Conservation (phyloP, 2,113 vertebrate species). For the Herpetotheres cachinnans region DNA sequence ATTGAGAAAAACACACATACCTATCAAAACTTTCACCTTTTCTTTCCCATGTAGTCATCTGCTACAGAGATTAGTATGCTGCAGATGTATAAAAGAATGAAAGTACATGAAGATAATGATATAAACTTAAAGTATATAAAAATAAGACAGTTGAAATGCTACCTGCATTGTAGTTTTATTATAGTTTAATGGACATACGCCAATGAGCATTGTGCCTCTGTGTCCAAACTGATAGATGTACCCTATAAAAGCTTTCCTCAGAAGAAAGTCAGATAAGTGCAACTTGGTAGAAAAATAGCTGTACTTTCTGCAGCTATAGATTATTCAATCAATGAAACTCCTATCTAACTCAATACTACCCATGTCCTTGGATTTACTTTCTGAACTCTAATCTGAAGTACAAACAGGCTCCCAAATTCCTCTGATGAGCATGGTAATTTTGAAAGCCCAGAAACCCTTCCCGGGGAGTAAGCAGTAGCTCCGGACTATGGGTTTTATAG, state of each 20-base stretch:
- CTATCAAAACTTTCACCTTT: background rate
- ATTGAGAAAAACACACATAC: background rate
- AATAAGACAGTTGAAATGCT: constrained; percentile 4
- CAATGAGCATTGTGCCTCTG: constrained; percentile 15
- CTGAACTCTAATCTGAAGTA: background rate
- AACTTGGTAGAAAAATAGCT: constrained; percentile 54
- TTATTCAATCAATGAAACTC: constrained; percentile 58
- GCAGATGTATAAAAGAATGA: background rate
- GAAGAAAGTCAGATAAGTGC: constrained; percentile 60
- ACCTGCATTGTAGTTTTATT: constrained; percentile 6
- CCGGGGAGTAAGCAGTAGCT: background rate
- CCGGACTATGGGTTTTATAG: background rate
- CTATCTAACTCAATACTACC: constrained; percentile 35
- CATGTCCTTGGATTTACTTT: constrained; percentile 38
- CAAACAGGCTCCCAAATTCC: background rate
- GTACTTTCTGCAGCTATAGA: constrained; percentile 54
- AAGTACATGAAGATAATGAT: background rate
- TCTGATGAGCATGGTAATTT: background rate
- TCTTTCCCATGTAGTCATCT: background rate
- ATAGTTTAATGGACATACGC: background rate
- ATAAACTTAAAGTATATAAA: constrained; percentile 1
- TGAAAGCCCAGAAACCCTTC: background rate
- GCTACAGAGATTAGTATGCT: background rate
- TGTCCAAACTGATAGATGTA: constrained; percentile 53
- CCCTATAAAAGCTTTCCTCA: constrained; percentile 43